These are phyloP conservation scores for Esox niger DNA, from an alignment of 2,113 vertebrate genomes.

Conservation along the genomic window DNA sequence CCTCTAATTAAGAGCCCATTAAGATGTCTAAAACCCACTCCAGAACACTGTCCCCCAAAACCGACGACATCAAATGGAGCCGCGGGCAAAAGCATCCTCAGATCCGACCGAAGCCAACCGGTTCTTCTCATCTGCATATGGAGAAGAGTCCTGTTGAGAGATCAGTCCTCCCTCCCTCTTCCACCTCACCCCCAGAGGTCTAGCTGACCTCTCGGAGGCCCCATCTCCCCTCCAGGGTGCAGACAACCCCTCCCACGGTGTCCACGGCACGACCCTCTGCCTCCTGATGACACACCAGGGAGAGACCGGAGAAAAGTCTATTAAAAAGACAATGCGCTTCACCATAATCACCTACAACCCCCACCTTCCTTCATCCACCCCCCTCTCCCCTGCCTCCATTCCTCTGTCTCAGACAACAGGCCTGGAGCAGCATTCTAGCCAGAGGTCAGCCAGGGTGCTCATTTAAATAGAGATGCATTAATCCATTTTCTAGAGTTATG, in stretches of 20 bases:
- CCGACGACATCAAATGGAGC: slow-evolving; percentile 41
- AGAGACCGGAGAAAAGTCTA: slow-evolving; percentile 41
- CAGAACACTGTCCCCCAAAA: slow-evolving; percentile 4
- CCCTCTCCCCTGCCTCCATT: not conserved
- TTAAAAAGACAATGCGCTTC: slow-evolving; percentile 51
- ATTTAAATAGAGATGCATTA: slow-evolving; percentile 56
- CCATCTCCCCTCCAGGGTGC: slow-evolving; percentile 36
- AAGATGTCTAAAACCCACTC: not conserved
- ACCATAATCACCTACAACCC: slow-evolving; percentile 50
- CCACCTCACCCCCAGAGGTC: slow-evolving; percentile 25
- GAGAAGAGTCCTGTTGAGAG: slow-evolving; percentile 44
- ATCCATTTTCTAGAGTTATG: slow-evolving; percentile 45
- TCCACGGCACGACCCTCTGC: slow-evolving; percentile 9
- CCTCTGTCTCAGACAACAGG: slow-evolving; percentile 10
- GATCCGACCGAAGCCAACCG: slow-evolving; percentile 36
- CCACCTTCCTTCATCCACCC: slow-evolving; percentile 1
- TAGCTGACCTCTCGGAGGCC: slow-evolving; percentile 52
- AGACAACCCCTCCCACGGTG: slow-evolving; percentile 42
- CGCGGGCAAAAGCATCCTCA: slow-evolving; percentile 32
- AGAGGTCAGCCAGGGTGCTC: slow-evolving; percentile 52
- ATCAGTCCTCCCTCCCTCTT: not conserved
- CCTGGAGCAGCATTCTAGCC: slow-evolving; percentile 28
- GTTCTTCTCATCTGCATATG: slow-evolving; percentile 50
- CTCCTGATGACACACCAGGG: slow-evolving; percentile 43
- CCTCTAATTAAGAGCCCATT: slow-evolving; percentile 25